These are phyloP conservation scores for Acromyrmex charruanus DNA, from an alignment of 1,140 invertebrate species.

Conservation along the genomic window DNA sequence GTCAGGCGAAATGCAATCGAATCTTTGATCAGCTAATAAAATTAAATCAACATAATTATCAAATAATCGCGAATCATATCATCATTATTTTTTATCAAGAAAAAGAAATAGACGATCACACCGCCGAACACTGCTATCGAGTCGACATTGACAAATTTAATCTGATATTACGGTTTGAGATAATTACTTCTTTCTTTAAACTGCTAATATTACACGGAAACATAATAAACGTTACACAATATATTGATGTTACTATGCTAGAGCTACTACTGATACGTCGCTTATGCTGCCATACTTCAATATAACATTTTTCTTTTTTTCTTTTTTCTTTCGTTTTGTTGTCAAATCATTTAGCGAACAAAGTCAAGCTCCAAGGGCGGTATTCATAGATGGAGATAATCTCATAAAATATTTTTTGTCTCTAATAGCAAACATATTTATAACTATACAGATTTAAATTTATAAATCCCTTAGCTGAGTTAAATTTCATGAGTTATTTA, in stretches of 20 bases:
- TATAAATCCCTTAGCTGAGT: neutral
- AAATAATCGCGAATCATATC: neutral
- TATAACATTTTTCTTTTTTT: constrained; percentile 45
- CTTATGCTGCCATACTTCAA: constrained; percentile 78
- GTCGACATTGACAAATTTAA: constrained; percentile 43
- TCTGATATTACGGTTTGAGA: neutral
- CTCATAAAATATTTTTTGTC: constrained; percentile 1
- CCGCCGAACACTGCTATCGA: constrained; percentile 43
- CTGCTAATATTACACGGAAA: constrained; percentile 49
- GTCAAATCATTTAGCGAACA: neutral
- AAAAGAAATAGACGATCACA: constrained; percentile 37
- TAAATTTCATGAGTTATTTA: constrained; percentile 2
- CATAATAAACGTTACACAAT: constrained; percentile 50
- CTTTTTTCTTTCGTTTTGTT: neutral
- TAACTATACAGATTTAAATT: neutral
- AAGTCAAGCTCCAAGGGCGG: neutral
- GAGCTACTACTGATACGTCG: constrained; percentile 46
- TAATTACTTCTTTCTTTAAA: constrained; percentile 30
- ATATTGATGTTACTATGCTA: constrained; percentile 43
- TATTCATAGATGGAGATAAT: constrained; percentile 30
- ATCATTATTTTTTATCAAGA: neutral
- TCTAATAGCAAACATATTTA: constrained; percentile 10
- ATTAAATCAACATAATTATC: neutral
- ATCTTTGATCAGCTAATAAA: constrained; percentile 1
- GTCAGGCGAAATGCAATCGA: constrained; percentile 16